phyloP scores from a whole-genome alignment of 2,113 vertebrate species.

The Tachuris rubrigastra region DNA sequence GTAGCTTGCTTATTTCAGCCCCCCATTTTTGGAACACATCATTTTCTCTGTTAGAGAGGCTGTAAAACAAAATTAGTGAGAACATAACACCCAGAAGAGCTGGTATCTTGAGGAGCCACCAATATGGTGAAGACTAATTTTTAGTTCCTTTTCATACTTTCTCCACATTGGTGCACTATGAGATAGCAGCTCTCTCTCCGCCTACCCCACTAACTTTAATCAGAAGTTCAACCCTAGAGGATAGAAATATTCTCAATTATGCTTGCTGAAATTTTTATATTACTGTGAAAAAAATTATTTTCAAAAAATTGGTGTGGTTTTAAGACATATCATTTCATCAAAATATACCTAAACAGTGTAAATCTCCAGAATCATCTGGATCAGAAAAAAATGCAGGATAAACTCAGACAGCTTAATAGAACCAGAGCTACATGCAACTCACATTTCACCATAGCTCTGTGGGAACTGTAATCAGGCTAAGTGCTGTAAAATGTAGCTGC shows the following conservation, averaged over 20 bases:
- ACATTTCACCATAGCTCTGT: constrained; percentile 42
- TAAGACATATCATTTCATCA: not conserved
- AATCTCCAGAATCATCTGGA: not conserved
- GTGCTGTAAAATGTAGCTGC: constrained; percentile 38
- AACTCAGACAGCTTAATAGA: not conserved
- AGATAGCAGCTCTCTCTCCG: not conserved
- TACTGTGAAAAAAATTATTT: not conserved
- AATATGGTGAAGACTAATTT: not conserved
- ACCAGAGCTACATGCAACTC: not conserved
- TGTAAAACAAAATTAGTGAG: not conserved
- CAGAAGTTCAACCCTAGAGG: not conserved
- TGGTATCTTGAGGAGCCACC: not conserved
- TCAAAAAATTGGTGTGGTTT: not conserved
- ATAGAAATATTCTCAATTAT: not conserved
- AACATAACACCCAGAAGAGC: not conserved
- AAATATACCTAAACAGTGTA: not conserved
- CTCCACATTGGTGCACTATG: not conserved
- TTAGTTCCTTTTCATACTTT: not conserved
- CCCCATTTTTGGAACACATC: not conserved
- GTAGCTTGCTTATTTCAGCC: not conserved
- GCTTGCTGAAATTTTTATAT: not conserved
- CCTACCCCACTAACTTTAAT: not conserved
- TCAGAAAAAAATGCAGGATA: not conserved
- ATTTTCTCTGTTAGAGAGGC: not conserved
- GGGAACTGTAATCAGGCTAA: constrained; percentile 59